phyloP scores from a whole-genome alignment of 2,797 vertebrate genomes.

The Adrianichthys oophorus region DNA sequence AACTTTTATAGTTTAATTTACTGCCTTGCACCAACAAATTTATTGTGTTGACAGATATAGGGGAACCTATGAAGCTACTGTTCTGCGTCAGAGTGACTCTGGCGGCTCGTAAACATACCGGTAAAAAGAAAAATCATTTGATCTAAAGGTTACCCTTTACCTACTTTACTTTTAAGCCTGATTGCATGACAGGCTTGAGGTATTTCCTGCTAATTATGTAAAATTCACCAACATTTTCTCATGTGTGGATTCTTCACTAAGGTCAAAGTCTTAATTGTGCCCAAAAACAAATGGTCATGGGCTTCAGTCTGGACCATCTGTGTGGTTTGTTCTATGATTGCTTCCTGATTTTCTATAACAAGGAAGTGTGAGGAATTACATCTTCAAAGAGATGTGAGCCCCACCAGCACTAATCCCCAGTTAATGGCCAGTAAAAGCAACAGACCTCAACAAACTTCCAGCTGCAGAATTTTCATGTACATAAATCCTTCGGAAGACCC shows the following conservation, averaged over 20 bases:
- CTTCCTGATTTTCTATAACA: conserved; percentile 73
- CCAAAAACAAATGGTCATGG: conserved; percentile 15
- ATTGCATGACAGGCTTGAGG: conserved; percentile 1
- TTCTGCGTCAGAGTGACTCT: conserved; percentile 19
- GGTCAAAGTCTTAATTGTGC: conserved; percentile 51
- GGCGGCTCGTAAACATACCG: conserved; percentile 38
- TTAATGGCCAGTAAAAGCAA: conserved; percentile 74
- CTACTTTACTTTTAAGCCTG: conserved; percentile 8
- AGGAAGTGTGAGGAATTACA: conserved; percentile 70
- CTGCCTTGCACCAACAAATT: conserved; percentile 15
- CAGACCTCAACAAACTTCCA: conserved; percentile 66
- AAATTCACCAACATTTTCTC: conserved; percentile 43
- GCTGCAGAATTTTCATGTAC: conserved; percentile 58
- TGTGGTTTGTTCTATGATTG: conserved; percentile 63
- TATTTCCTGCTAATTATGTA: conserved; percentile 29
- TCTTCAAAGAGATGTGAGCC: conserved; percentile 69
- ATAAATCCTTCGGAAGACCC: conserved; percentile 54
- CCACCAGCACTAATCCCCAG: conserved; percentile 76
- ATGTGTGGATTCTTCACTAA: conserved; percentile 45
- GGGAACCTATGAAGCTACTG: conserved; percentile 17
- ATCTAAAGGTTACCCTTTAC: conserved; percentile 19
- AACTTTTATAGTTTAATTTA: conserved; percentile 42
- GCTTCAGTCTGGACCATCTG: conserved; percentile 55
- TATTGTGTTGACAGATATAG: conserved; percentile 59
- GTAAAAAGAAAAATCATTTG: conserved; percentile 23